Conservation (phyloP, 1,140 invertebrate species). For the Diachasma alloeum region DNA sequence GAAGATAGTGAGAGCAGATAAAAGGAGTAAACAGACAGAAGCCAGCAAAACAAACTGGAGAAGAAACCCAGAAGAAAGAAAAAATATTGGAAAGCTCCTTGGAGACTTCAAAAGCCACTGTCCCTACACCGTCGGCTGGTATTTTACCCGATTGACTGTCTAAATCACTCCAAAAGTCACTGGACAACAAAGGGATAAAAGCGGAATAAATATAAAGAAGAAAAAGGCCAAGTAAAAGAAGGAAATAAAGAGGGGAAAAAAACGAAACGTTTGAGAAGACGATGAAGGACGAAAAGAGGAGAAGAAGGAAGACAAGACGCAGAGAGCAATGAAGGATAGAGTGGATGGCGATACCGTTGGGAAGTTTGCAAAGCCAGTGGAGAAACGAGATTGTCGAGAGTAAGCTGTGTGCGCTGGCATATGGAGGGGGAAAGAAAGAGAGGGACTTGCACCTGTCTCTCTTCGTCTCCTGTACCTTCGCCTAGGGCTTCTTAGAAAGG, state of each 20-base stretch:
- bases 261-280: not conserved
- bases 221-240: not conserved
- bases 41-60: too few species aligned
- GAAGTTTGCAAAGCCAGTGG: slow-evolving; percentile 28
- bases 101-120: not conserved
- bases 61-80: not conserved
- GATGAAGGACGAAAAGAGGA: not conserved
- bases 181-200: slow-evolving; percentile 26
- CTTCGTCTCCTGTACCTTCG: not conserved
- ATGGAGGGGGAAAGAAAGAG: not conserved
- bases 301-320: not conserved
- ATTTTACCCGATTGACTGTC: slow-evolving; percentile 26
- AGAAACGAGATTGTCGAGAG: slow-evolving; percentile 6
- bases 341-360: slow-evolving; percentile 9
- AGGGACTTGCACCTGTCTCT: not conserved
- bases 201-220: slow-evolving; percentile 6
- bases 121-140: not conserved
- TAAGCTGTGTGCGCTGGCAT: not conserved
- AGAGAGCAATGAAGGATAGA: not conserved
- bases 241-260: not conserved
- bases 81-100: not conserved
- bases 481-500: slow-evolving; percentile 13
- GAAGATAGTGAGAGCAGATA: not conserved
- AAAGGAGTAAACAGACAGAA: not conserved
- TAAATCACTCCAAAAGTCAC: slow-evolving; percentile 25